These are phyloP conservation scores for Apostichopus parvimensis DNA, from an alignment of 35 echinoderm and acorn worm genomes.

Conservation along the genomic window DNA sequence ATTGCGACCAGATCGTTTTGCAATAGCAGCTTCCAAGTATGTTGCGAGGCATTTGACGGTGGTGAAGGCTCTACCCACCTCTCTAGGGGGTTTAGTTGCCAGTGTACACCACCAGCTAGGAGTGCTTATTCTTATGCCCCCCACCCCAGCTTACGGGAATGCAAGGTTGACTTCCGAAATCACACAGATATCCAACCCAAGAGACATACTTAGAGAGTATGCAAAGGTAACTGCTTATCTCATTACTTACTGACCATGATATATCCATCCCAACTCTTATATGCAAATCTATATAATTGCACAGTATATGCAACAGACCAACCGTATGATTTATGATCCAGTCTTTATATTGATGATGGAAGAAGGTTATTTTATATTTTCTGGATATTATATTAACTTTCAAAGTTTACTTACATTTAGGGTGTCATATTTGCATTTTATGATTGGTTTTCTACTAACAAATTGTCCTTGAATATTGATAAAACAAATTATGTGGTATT, in stretches of 20 bases:
- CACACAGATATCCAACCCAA: constrained; percentile 55
- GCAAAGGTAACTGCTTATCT: constrained; percentile 66
- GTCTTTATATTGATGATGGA: not conserved
- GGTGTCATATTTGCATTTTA: too few species aligned
- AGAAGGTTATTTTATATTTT: too few species aligned
- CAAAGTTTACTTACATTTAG: not conserved
- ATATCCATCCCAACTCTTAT: not conserved
- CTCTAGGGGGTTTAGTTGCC: constrained; percentile 71
- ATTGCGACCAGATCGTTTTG: constrained; percentile 82
- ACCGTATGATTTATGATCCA: not conserved
- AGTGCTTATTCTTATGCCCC: constrained; percentile 86
- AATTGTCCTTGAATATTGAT: too few species aligned
- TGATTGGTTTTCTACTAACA: too few species aligned
- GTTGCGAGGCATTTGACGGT: constrained; percentile 78
- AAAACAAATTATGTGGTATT: too few species aligned
- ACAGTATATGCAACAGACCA: not conserved
- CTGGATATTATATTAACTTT: too few species aligned
- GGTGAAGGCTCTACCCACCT: constrained; percentile 70
- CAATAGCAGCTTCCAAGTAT: constrained; percentile 61
- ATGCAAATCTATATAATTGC: not conserved
- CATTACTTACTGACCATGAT: too few species aligned
- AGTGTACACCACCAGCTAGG: constrained; percentile 62
- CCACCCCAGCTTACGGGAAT: constrained; percentile 66
- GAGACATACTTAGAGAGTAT: constrained; percentile 63
- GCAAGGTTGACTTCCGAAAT: constrained; percentile 68